phyloP scores from a whole-genome alignment of 2,797 vertebrate genomes.

The Smutsia gigantea region DNA sequence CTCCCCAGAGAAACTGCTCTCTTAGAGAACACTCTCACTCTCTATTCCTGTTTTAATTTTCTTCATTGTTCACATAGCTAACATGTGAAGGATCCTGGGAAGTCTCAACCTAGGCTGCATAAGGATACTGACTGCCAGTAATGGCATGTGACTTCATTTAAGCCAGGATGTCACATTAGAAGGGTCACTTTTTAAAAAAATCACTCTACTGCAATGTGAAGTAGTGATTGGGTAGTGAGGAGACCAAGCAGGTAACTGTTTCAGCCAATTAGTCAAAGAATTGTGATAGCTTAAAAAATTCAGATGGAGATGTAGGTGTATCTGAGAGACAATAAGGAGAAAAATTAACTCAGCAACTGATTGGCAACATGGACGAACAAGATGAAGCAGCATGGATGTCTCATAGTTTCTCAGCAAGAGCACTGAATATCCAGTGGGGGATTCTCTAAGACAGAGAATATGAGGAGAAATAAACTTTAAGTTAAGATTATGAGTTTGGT shows the following conservation, averaged over 20 bases:
- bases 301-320: background rate
- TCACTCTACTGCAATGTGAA: background rate
- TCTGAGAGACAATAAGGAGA: background rate
- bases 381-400: no score
- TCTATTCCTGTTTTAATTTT: background rate
- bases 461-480: background rate
- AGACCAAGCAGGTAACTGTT: background rate
- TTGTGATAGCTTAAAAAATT: background rate
- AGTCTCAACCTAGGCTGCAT: background rate
- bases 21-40: background rate
- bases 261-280: background rate
- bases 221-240: background rate
- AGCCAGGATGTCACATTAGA: background rate
- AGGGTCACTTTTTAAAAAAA: background rate
- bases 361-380: background rate
- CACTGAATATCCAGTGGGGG: background rate
- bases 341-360: background rate
- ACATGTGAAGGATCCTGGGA: background rate
- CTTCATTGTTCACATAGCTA: background rate
- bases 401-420: background rate
- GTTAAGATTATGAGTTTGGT: background rate
- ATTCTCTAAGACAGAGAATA: background rate
- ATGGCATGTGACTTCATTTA: background rate
- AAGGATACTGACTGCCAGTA: background rate
- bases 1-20: background rate